Conservation (phyloP, 2,113 vertebrate species). For the Eleginops maclovinus region DNA sequence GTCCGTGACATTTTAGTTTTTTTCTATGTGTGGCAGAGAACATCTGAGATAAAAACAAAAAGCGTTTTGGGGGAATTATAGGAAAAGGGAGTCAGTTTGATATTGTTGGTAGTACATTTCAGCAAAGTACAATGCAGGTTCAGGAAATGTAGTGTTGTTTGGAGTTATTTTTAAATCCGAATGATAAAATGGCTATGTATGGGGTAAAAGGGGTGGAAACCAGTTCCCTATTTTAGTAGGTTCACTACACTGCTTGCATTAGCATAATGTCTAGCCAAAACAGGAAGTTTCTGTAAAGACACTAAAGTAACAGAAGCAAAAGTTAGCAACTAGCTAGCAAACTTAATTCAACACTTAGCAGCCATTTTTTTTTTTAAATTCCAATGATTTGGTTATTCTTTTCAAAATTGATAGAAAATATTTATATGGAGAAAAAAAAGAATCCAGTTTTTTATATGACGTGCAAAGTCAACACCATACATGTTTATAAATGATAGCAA, state of each 20-base stretch:
- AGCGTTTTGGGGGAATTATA: slow-evolving; percentile 12
- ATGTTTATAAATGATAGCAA: neutral
- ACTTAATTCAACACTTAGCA: neutral
- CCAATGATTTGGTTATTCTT: too few relatives aligned
- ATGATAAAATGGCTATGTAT: neutral
- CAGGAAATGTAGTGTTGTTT: neutral
- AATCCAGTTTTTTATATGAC: too few relatives aligned
- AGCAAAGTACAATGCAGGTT: neutral
- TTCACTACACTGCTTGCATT: neutral
- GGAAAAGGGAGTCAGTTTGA: slow-evolving; percentile 30
- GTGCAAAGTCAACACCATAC: too few relatives aligned
- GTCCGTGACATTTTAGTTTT: slow-evolving; percentile 46
- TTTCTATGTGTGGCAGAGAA: slow-evolving; percentile 9
- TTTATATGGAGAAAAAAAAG: too few relatives aligned
- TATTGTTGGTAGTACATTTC: too few relatives aligned
- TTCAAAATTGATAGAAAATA: too few relatives aligned
- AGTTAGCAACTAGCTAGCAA: neutral
- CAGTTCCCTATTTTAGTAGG: neutral
- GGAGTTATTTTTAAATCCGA: neutral
- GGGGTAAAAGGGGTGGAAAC: neutral
- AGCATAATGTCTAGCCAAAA: neutral
- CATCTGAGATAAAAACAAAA: slow-evolving; percentile 8
- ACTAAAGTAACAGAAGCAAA: neutral
- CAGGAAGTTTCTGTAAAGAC: neutral
- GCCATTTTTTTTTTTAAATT: too few relatives aligned